phyloP scores from a whole-genome alignment of 2,797 vertebrate species.

The Octomys mimax region DNA sequence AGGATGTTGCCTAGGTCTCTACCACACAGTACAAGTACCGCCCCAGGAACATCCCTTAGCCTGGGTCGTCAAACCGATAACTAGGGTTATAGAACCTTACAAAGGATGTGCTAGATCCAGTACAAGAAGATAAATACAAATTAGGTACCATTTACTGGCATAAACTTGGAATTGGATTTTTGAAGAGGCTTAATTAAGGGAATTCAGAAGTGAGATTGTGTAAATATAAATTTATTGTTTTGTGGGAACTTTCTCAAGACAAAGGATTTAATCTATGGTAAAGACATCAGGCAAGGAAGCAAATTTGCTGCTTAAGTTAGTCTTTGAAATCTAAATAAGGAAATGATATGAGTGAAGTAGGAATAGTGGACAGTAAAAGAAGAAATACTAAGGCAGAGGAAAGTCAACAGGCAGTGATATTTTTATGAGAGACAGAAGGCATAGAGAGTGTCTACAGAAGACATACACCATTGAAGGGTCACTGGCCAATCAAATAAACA shows the following conservation, averaged over 20 bases:
- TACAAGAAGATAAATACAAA: neutral
- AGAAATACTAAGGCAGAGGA: neutral
- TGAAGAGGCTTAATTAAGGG: neutral
- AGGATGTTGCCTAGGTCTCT: neutral
- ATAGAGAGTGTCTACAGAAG: neutral
- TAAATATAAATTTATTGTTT: neutral
- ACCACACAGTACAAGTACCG: neutral
- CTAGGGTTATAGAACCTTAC: neutral
- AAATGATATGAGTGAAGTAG: neutral
- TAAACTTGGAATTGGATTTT: neutral
- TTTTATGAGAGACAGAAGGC: neutral
- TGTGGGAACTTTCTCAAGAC: neutral
- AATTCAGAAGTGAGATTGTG: neutral
- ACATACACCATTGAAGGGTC: neutral
- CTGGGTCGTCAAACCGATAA: neutral
- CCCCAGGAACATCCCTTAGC: neutral
- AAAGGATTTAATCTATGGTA: constrained; percentile 21
- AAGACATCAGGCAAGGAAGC: neutral
- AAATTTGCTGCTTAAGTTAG: neutral
- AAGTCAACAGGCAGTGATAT: neutral
- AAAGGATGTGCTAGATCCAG: neutral
- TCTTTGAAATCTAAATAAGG: constrained; percentile 5
- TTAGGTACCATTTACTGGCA: neutral
- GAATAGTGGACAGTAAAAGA: neutral
- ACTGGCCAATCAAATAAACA: neutral